Base-by-base conservation (phyloP, 2,888 invertebrate genomes). In the Tethea ocularis region DNA sequence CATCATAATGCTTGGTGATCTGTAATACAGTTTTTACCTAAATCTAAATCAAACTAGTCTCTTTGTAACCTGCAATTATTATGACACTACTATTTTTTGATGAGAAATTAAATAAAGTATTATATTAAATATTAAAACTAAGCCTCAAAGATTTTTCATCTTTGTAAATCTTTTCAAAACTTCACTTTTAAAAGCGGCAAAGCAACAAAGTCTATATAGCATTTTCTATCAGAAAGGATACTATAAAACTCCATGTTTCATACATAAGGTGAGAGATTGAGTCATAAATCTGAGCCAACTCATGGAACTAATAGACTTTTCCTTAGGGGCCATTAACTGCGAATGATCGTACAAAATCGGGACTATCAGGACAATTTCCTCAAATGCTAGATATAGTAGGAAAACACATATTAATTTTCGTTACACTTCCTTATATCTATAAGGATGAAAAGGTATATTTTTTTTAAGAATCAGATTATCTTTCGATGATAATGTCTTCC, bases 241-340 rank as follows among this genome's bases (percentile, higher is more conserved):
- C 29, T 29, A 29, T 26, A 52, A 72, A 68, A 69, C 71, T 64
- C 67, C 64, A 67, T 75, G 73, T 75, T 78, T 74, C 75, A 76
- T 75, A 76, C 70, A 38, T n/a, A 65, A 67, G 68, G 71, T 70
- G 75, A 73, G 70, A 82, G 78, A 85, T 84, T 79, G 82, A 70
- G 61, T 65, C 76, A 84, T 87, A 87, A 87, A 87, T 87, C 78
- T 73, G 66, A 73, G 66, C 68, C 70, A 75, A 76, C 78, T 77
- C 79, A 82, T 69, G 74, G 76, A 82, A 82, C 86, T 87, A 86
- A 87, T 82, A 86, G 80, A 84, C 77, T 77, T 78, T 79, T 86
- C 82, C 80, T 80, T 68, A 67, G 75, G 75, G 78, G 66, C 82
- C 83, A 85, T 87, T 86, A 86, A 82, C 75, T 78, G 76, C 65